Evolutionary conservation across 2,113 vertebrate species (phyloP).

Genomic region (Sarotherodon lohbergeri): DNA sequence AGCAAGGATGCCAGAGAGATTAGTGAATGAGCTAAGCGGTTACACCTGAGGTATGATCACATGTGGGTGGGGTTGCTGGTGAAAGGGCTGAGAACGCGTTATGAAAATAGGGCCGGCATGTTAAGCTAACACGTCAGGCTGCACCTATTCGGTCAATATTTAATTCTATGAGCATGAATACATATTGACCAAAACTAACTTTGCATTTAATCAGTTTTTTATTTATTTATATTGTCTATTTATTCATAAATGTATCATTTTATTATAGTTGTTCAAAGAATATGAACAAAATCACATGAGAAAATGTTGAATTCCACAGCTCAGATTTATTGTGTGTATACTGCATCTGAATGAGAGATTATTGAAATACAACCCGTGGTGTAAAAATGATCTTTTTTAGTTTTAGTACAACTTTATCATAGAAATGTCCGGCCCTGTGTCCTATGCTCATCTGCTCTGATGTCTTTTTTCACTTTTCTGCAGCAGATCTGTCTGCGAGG

Average conservation of each 20-base stretch:
- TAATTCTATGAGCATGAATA: not conserved
- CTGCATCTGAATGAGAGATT: fast-evolving
- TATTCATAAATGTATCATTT: not conserved
- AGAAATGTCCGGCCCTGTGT: not conserved
- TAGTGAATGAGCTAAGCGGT: fast-evolving
- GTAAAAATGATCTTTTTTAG: fast-evolving
- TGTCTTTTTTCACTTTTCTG: not conserved
- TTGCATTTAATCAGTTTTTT: not conserved
- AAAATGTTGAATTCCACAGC: not conserved
- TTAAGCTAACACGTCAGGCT: not conserved
- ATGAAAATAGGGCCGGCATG: fast-evolving
- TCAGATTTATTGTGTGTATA: no score
- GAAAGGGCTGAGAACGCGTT: not conserved
- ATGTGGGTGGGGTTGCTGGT: not conserved
- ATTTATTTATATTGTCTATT: fast-evolving
- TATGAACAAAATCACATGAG: not conserved
- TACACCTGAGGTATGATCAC: not conserved
- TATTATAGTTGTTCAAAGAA: not conserved
- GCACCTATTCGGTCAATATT: fast-evolving
- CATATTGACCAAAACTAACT: not conserved
- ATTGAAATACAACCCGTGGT: not conserved
- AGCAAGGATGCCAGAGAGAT: not conserved
- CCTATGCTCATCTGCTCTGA: not conserved
- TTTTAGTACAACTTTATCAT: fast-evolving
- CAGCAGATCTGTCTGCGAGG: not conserved